These are phyloP conservation scores for Chaenogobius annularis DNA, from an alignment of 2,113 vertebrate species.

Conservation along the genomic window DNA sequence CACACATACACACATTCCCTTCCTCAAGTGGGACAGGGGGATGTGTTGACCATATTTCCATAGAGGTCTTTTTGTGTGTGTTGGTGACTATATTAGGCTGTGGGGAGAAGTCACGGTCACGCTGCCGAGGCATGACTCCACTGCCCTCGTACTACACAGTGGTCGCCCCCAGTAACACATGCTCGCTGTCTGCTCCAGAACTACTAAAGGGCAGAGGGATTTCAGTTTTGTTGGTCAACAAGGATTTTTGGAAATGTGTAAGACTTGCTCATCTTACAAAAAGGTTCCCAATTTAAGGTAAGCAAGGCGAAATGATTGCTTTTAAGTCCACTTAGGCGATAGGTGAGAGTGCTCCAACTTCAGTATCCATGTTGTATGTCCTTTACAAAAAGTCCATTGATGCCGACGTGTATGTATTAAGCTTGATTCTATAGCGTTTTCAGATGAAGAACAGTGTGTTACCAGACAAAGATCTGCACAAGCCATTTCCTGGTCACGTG, in stretches of 20 bases:
- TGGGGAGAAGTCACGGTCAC: constrained; percentile 66
- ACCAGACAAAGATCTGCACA: background rate
- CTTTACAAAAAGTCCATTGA: background rate
- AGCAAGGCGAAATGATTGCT: no score
- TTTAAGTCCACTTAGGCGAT: background rate
- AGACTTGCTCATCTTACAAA: no score
- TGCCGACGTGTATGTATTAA: background rate
- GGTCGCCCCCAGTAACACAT: constrained; percentile 17
- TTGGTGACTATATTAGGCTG: constrained; percentile 72
- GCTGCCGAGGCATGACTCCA: constrained; percentile 66
- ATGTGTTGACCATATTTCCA: constrained; percentile 1
- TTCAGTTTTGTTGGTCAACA: background rate
- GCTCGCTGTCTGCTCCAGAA: constrained; percentile 17
- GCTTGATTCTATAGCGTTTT: background rate
- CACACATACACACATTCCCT: constrained; percentile 2
- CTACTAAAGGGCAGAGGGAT: background rate
- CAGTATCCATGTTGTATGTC: background rate
- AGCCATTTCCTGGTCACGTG: constrained; percentile 3
- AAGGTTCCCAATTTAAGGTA: no score
- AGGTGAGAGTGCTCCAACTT: background rate
- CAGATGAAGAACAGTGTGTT: background rate
- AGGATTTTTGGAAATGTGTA: no score
- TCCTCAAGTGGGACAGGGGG: background rate
- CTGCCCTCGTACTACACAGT: constrained; percentile 50
- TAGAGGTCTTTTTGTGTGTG: constrained; percentile 18